Conservation (phyloP, 2,888 invertebrate genomes). For the Idaea aversata region DNA sequence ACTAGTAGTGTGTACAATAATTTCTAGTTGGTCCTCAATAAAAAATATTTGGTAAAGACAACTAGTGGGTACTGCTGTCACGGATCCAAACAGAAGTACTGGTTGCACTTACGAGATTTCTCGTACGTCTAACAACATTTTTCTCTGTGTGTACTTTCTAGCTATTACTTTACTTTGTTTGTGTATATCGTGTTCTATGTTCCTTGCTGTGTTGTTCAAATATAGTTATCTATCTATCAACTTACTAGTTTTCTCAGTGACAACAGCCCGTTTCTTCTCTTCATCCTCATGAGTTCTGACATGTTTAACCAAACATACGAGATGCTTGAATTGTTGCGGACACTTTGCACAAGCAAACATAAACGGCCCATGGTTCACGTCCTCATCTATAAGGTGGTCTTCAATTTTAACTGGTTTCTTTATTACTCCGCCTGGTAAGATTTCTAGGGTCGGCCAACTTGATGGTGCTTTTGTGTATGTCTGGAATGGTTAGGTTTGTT, state of each 20-base stretch:
- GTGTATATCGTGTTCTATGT: too few species aligned
- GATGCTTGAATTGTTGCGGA: conserved; percentile 56
- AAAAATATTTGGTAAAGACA: too few species aligned
- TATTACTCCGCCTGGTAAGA: conserved; percentile 68
- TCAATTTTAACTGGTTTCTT: conserved; percentile 52
- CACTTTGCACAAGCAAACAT: conserved; percentile 72
- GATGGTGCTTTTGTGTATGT: conserved; percentile 35
- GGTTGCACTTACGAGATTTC: too few species aligned
- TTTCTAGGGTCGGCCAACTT: conserved; percentile 70
- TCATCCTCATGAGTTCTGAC: conserved; percentile 64
- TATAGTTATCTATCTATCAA: too few species aligned
- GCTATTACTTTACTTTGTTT: too few species aligned
- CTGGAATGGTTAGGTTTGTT: neutral
- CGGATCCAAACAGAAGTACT: too few species aligned
- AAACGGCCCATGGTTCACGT: conserved; percentile 39
- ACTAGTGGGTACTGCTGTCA: too few species aligned
- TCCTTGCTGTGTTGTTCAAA: too few species aligned
- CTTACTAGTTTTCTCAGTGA: conserved; percentile 17
- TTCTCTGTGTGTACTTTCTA: too few species aligned
- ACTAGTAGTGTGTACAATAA: too few species aligned
- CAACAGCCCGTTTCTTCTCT: conserved; percentile 40
- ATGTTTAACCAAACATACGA: conserved; percentile 63
- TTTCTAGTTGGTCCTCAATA: too few species aligned
- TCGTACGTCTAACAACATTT: too few species aligned
- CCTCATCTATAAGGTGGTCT: conserved; percentile 21